Conservation (phyloP, 2,113 vertebrate genomes). For the Leucoraja erinaceus region DNA sequence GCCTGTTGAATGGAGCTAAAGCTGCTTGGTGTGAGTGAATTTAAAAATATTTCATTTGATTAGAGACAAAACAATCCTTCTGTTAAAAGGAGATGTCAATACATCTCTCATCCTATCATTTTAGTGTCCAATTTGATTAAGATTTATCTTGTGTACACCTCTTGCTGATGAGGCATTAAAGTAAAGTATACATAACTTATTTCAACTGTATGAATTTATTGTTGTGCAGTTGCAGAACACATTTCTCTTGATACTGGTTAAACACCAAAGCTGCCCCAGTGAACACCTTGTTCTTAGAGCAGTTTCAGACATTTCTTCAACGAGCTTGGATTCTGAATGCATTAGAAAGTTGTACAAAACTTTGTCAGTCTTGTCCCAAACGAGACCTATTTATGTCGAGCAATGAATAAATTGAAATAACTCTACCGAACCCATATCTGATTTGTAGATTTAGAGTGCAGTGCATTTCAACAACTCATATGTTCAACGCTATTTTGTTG, state of each 20-base stretch:
- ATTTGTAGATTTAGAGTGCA: neutral
- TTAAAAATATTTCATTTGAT: neutral
- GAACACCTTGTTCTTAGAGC: neutral
- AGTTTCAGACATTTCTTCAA: neutral
- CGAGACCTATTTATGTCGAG: neutral
- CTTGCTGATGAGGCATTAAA: neutral
- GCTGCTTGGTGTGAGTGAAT: neutral
- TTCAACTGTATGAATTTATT: no score
- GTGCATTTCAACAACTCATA: neutral
- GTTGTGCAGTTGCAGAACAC: conserved; percentile 2
- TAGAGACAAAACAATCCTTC: neutral
- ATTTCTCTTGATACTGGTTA: neutral
- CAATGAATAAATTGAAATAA: no score
- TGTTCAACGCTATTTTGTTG: neutral
- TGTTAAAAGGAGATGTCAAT: neutral
- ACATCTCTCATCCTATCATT: neutral
- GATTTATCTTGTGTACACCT: neutral
- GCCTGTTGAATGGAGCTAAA: neutral
- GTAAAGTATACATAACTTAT: neutral
- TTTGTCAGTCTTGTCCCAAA: neutral
- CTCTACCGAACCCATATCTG: neutral
- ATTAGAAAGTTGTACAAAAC: neutral
- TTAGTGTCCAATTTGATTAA: conserved; percentile 5
- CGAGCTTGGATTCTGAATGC: neutral
- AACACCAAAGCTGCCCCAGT: neutral